A percentile compares a stretch with the other conserved stretches of the same genome.
Evolutionary conservation across 2,888 invertebrate species (phyloP).

Genomic region (Micoletzkya japonica): DNA sequence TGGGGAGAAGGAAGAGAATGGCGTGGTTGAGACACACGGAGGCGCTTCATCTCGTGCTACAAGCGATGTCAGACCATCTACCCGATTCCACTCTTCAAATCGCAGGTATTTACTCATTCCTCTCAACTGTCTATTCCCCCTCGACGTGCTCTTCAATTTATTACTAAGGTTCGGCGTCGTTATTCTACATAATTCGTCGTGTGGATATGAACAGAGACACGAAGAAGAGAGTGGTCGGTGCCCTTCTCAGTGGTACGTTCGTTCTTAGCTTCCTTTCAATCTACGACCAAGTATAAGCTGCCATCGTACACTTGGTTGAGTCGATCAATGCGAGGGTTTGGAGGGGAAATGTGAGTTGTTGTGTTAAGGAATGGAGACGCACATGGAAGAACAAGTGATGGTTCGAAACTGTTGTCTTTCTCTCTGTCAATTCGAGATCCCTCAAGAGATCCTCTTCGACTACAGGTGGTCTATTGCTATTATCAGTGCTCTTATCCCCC

Average conservation of each 20-base stretch:
- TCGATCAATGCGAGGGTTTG: not conserved
- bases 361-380: slow-evolving; percentile 55
- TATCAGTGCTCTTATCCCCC: not conserved
- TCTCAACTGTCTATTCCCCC: not conserved
- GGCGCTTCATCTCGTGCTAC: slow-evolving; percentile 74
- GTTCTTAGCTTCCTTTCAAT: not conserved
- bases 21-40: slow-evolving; percentile 46
- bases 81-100: slow-evolving; percentile 88
- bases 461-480: slow-evolving; percentile 44
- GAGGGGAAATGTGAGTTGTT: not conserved
- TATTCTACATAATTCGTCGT: slow-evolving; percentile 53
- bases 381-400: slow-evolving; percentile 71
- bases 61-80: slow-evolving; percentile 86
- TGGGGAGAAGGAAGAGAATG: no score
- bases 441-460: slow-evolving; percentile 77
- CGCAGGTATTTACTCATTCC: slow-evolving; percentile 64
- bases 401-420: slow-evolving; percentile 93
- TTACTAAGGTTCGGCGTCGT: slow-evolving; percentile 44
- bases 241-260: slow-evolving; percentile 50
- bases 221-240: slow-evolving; percentile 54
- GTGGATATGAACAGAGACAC: slow-evolving; percentile 56
- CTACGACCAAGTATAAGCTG: not conserved
- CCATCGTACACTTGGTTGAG: no score
- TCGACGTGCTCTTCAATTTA: not conserved
- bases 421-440: slow-evolving; percentile 90